Percentiles rank a stretch among this genome's conserved stretches.
phyloP scores from a whole-genome alignment of 92 coral and sea anemone species.

The Micromussa lordhowensis region DNA sequence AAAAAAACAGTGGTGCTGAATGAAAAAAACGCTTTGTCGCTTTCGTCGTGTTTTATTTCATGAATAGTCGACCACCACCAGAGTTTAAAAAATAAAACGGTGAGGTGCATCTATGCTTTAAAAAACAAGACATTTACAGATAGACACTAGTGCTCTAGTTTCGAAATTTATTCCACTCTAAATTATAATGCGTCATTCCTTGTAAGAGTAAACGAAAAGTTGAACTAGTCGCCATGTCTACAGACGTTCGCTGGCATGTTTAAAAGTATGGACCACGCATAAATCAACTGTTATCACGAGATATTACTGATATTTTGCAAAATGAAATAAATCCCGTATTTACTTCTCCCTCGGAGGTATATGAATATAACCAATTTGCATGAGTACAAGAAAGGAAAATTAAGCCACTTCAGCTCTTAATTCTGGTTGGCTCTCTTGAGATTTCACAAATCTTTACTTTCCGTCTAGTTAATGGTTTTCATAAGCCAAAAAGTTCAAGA shows the following conservation, averaged over 20 bases:
- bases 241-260: not conserved
- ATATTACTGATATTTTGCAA: constrained; percentile 8
- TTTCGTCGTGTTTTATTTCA: not conserved
- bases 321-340: constrained; percentile 26
- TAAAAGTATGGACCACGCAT: not conserved
- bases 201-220: not conserved
- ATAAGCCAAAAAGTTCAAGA: not conserved
- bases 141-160: not conserved
- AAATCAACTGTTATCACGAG: constrained; percentile 18
- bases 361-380: constrained; percentile 7
- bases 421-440: constrained; percentile 13
- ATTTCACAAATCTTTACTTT: not conserved
- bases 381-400: constrained; percentile 9
- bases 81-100: not conserved
- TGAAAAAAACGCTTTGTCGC: not conserved
- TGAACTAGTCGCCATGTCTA: not conserved
- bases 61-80: not conserved
- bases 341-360: constrained; percentile 25
- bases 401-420: not conserved
- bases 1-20: not conserved
- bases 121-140: not conserved
- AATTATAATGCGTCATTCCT: not conserved
- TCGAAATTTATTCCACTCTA: constrained; percentile 7
- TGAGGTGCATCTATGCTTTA: not conserved
- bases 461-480: not conserved